Evolutionary conservation across 1,140 invertebrate genomes (phyloP), one percentile per base, ranked within the genome.

Genomic region (Scaptomyza hsui): DNA sequence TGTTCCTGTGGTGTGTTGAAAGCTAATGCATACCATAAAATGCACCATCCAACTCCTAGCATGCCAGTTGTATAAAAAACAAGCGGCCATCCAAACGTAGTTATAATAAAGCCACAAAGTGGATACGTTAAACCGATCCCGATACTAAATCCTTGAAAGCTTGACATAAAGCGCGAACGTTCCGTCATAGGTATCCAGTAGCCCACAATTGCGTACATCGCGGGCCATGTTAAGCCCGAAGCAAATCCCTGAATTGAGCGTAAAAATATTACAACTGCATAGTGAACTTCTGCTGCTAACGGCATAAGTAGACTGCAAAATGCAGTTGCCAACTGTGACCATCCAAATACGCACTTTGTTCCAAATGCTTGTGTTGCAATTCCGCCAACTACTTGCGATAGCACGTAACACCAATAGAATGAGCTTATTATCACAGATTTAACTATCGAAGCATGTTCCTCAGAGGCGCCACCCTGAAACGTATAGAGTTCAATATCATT

Each of bases 181-280:
- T 97, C 96, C 15, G 93, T 92, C 1, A 95, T 93, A 12, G 96
- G 96, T 59, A 96, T 96, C 96, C 96, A 97, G 73, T 95, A 94
- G n/a, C 95, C 95, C 73, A 97, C 95, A 39, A 97, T 93, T 12
- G 95, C 95, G 90, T 97, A 96, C 94, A 97, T 97, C 1, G 96
- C 95, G 24, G 96, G 96, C 94, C 96, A 97, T 2, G 96, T 97
- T 26, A 97, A 92, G 47, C 96, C 96, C 68, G 94, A 94, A n/a
- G 94, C 94, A 64, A 94, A 93, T 26, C 94, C 94, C 92, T 95
- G 94, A 39, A 94, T 92, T 75, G 93, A 95, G 19, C 95, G 91
- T 15, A 95, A 89, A 5, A 92, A 89, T 61, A 95, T 95, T 41
- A 95, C 92, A 5, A 92, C 83, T 1, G 92, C 91, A 55, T 94